A percentile compares a stretch with the other conserved stretches of the same genome.
phyloP scores from a whole-genome alignment of 2,113 vertebrate genomes.

The Hemicordylus capensis region DNA sequence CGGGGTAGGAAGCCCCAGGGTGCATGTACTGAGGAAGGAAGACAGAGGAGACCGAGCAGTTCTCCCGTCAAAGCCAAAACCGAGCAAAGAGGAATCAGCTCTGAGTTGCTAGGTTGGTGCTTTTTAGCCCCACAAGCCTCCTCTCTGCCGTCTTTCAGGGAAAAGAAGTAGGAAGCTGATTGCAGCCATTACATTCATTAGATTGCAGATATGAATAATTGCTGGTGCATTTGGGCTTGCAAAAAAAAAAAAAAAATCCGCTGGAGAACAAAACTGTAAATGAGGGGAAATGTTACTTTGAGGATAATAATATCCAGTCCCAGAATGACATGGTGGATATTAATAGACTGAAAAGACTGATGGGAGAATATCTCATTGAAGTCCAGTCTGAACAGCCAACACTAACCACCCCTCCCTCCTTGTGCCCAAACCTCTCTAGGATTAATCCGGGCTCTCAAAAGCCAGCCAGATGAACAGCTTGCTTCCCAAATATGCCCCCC shows the following conservation, averaged over 20 bases:
- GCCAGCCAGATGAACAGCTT: neutral
- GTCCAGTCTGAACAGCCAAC: neutral
- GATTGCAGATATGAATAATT: neutral
- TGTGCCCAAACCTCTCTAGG: too few species aligned
- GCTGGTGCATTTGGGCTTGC: neutral
- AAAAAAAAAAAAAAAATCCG: neutral
- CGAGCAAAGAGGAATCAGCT: neutral
- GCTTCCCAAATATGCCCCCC: neutral
- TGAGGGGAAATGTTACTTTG: neutral
- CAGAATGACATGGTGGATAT: neutral
- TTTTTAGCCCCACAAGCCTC: neutral
- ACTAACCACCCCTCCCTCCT: too few species aligned
- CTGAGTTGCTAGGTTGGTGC: neutral
- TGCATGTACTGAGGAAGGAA: too few species aligned
- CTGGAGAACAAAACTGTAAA: neutral
- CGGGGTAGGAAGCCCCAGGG: too few species aligned
- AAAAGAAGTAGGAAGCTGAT: neutral
- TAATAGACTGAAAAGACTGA: neutral
- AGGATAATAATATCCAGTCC: neutral
- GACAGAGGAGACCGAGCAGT: too few species aligned
- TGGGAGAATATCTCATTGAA: neutral
- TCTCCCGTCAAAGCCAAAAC: neutral
- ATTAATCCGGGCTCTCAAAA: neutral
- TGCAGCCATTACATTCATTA: neutral
- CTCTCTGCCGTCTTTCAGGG: neutral